Base-by-base conservation (phyloP, 2,797 vertebrate genomes). In the Siniperca obscura region DNA sequence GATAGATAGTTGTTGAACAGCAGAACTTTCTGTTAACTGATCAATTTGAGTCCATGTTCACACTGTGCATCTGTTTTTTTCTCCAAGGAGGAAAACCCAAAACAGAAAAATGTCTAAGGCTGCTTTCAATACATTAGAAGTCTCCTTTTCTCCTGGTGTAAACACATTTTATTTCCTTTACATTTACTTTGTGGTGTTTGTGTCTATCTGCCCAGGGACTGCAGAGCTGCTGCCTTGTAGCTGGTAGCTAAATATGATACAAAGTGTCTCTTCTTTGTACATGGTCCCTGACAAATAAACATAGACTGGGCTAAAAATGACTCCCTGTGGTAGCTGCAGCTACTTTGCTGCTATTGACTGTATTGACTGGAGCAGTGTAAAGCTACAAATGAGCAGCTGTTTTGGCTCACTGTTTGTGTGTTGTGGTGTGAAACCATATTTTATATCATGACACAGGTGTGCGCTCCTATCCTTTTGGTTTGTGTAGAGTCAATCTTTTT, bases 341-440 rank as follows among this genome's bases (percentile, higher is more conserved):
- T 65, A 52, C 66, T 64, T 77, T 82, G 52, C 68, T 42, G 70
- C 7, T 76, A 78, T 86, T 25, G 80, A 78, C 60, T 56, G 53
- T 48, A 81, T 76, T 70, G 81, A 83, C 77, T 25, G 67, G 60
- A 60, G 78, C 66, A 11, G 70, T 36, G 40, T 82, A 74, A 50
- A 56, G 50, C 78, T 61, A 50, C 70, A 86, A 80, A 84, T 60
- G 78, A 81, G 78, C 64, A 73, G 71, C 84, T 66, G 80, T 70
- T 81, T 30, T 3, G 25, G 13, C 71, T 67, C 65, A 9, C 5
- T 0, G 53, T 70, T 52, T 16, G 57, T 17, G 40, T 40, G 52
- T 6, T 62, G 22, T 40, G 14, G 34, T 50, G 57, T 68, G 67
- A 68, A 85, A 72, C 42, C 14, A 12, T 22, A 56, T 62, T 56